Conservation (phyloP, 2,797 vertebrate species). For the Gallinago solitaria region DNA sequence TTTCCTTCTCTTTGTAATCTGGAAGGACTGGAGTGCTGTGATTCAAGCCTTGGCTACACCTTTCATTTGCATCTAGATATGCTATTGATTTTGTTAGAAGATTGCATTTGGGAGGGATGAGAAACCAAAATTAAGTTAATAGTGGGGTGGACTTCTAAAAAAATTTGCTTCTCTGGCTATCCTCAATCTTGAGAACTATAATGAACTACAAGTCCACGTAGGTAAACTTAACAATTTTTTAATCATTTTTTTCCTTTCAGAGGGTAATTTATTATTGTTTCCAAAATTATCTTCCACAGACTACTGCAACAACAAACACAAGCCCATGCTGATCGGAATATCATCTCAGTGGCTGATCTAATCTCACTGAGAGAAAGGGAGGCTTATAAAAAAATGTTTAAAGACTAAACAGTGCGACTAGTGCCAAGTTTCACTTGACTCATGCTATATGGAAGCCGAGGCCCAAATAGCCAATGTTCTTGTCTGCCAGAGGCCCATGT, state of each 20-base stretch:
- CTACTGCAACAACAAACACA: background rate
- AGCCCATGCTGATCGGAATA: background rate
- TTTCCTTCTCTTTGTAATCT: background rate
- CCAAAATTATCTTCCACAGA: conserved; percentile 23
- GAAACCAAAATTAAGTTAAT: background rate
- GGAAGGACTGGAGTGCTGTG: background rate
- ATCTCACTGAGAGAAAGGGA: conserved; percentile 30
- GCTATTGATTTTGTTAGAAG: background rate
- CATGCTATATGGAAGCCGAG: conserved; percentile 36
- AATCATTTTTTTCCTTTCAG: background rate
- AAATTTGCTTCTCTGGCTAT: background rate
- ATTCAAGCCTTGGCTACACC: background rate
- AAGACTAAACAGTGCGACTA: conserved; percentile 33
- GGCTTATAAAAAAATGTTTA: conserved; percentile 18
- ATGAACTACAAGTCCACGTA: background rate
- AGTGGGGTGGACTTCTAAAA: background rate
- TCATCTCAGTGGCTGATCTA: conserved; percentile 12
- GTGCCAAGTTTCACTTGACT: conserved; percentile 50
- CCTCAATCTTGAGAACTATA: background rate
- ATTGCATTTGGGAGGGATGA: background rate
- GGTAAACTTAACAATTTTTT: background rate
- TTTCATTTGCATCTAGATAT: background rate
- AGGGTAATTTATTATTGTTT: background rate
- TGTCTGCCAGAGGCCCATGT: background rate
- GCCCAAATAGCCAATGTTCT: background rate